Conservation (phyloP, 2,888 invertebrate species). For the Dinocampus coccinellae region DNA sequence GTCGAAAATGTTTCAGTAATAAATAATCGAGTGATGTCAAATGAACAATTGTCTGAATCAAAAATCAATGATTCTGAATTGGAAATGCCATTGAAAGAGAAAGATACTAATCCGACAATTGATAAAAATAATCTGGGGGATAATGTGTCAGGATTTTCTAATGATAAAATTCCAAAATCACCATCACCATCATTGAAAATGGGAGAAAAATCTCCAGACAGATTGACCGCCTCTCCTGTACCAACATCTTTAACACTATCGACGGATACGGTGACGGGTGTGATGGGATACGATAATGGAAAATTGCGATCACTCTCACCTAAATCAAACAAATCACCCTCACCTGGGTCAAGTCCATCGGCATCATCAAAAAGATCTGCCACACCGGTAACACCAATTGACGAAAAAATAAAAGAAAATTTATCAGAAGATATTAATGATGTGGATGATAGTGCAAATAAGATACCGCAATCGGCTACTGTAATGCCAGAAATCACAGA, state of each 20-base stretch:
- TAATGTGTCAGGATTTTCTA: constrained; percentile 17
- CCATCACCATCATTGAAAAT: background rate
- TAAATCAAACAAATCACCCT: constrained; percentile 43
- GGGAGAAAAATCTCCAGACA: background rate
- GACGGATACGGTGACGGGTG: constrained; percentile 37
- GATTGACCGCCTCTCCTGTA: background rate
- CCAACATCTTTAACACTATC: background rate
- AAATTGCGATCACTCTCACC: constrained; percentile 56
- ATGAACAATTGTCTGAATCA: background rate
- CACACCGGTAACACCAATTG: constrained; percentile 31
- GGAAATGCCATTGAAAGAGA: background rate
- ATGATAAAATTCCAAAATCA: constrained; percentile 1
- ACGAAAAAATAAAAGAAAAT: constrained; percentile 45
- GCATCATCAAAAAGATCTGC: constrained; percentile 35
- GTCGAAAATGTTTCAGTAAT: background rate
- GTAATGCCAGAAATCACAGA: constrained; percentile 33
- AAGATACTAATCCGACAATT: background rate
- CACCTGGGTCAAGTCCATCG: constrained; percentile 45
- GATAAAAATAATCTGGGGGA: background rate
- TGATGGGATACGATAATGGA: constrained; percentile 63
- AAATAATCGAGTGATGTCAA: background rate
- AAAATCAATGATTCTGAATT: background rate
- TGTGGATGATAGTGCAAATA: background rate
- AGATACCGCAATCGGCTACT: constrained; percentile 19
- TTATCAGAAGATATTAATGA: constrained; percentile 42